phyloP scores from a whole-genome alignment of 2,888 invertebrate genomes.

The Calephelis perditalis region DNA sequence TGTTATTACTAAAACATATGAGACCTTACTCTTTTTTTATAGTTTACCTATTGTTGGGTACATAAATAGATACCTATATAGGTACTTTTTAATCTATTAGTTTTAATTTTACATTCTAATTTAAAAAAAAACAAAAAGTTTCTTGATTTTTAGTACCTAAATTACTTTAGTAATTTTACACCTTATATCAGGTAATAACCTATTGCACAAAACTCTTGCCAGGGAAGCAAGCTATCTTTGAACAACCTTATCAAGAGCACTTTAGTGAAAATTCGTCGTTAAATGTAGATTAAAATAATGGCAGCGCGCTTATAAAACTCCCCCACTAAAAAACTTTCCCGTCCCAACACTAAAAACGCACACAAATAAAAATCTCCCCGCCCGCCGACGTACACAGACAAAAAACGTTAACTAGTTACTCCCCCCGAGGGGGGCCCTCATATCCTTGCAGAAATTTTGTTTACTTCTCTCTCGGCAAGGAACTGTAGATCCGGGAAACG shows the following conservation, averaged over 20 bases:
- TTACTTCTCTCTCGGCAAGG: conserved; percentile 74
- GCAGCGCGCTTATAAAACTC: conserved; percentile 25
- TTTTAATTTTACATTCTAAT: no score
- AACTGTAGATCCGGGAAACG: conserved; percentile 47
- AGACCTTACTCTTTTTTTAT: no score
- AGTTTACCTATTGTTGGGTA: no score
- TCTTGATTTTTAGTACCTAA: no score
- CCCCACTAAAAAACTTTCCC: conserved; percentile 32
- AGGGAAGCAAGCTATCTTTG: conserved; percentile 9
- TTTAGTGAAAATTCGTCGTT: conserved; percentile 7
- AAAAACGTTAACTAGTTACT: conserved; percentile 67
- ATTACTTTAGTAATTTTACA: no score
- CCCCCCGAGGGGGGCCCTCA: conserved; percentile 47
- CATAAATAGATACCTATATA: no score
- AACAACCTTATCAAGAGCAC: conserved; percentile 2
- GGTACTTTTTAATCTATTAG: no score
- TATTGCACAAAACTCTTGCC: background rate
- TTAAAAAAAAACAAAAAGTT: no score
- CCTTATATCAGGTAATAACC: no score
- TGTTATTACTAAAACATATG: no score
- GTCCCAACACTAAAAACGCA: conserved; percentile 40
- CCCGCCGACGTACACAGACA: conserved; percentile 49
- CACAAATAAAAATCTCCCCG: conserved; percentile 57
- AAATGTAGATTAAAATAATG: conserved; percentile 14
- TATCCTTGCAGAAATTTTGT: conserved; percentile 77